phyloP scores from a whole-genome alignment of 2,888 invertebrate species.

The Folsomia manolachei region DNA sequence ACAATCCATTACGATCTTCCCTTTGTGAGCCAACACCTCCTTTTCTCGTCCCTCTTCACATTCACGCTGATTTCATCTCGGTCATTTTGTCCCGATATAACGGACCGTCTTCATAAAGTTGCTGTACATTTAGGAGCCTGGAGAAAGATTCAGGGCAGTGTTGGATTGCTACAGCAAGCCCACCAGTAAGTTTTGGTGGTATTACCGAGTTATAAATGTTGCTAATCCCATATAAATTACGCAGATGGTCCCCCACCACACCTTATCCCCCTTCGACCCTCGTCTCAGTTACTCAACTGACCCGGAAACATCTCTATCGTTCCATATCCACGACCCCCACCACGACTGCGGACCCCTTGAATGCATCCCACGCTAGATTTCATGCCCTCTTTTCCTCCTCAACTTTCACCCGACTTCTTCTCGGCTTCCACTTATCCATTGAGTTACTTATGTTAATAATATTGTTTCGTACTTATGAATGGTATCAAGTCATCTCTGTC shows the following conservation, averaged over 20 bases:
- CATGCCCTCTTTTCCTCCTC: conserved; percentile 75
- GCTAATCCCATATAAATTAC: background rate
- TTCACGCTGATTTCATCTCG: conserved; percentile 73
- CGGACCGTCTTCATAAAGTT: conserved; percentile 85
- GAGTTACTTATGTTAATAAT: conserved; percentile 75
- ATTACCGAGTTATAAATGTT: too few relatives aligned
- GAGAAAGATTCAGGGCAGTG: conserved; percentile 57
- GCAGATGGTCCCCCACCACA: background rate
- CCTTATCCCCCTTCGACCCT: background rate
- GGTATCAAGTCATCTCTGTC: conserved; percentile 87
- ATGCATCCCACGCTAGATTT: background rate
- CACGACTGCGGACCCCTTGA: background rate
- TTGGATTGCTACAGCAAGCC: background rate
- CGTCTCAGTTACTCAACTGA: background rate
- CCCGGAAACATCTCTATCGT: background rate
- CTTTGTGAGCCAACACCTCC: conserved; percentile 79
- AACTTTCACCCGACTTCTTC: conserved; percentile 70
- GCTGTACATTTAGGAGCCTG: conserved; percentile 85
- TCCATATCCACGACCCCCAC: background rate
- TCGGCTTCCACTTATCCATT: conserved; percentile 59
- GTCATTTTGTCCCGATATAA: conserved; percentile 49
- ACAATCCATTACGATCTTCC: conserved; percentile 73
- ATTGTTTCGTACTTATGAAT: conserved; percentile 75
- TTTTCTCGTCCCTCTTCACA: conserved; percentile 79
- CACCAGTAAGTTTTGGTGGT: background rate